phyloP scores from a whole-genome alignment of 2,797 vertebrate genomes.

The Rhinoraja longicauda region DNA sequence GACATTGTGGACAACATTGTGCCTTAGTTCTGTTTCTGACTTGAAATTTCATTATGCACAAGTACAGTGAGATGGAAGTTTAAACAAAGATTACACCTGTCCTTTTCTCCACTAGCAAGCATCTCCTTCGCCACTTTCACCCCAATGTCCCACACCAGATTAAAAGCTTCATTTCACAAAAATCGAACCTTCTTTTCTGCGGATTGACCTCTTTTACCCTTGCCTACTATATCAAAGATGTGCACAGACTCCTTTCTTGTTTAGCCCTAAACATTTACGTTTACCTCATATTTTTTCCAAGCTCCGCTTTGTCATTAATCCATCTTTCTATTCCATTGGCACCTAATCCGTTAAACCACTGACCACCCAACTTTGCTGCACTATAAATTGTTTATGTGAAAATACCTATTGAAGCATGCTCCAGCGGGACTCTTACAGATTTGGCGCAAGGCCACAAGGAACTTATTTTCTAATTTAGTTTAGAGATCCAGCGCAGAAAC shows the following conservation, averaged over 20 bases:
- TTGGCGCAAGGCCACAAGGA: too few species aligned
- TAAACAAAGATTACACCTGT: background rate
- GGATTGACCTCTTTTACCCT: background rate
- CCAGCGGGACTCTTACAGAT: too few species aligned
- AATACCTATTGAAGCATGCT: too few species aligned
- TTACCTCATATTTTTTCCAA: background rate
- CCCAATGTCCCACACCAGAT: background rate
- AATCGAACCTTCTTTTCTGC: background rate
- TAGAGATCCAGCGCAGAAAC: too few species aligned
- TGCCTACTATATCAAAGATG: background rate
- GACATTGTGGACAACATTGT: too few species aligned
- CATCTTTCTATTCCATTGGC: background rate
- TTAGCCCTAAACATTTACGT: background rate
- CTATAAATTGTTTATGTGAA: too few species aligned
- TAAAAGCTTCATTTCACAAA: background rate
- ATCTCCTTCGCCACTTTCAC: background rate
- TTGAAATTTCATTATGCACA: background rate
- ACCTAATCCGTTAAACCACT: background rate
- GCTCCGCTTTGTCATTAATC: background rate
- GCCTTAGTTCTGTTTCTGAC: constrained; percentile 4
- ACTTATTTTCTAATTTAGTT: too few species aligned
- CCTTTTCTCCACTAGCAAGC: background rate
- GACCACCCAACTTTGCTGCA: background rate
- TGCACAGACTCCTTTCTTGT: background rate
- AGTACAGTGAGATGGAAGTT: background rate